Evolutionary conservation across 2,888 invertebrate genomes (phyloP), one percentile per base, ranked within the genome.

Genomic region (Pachydiplax longipennis): DNA sequence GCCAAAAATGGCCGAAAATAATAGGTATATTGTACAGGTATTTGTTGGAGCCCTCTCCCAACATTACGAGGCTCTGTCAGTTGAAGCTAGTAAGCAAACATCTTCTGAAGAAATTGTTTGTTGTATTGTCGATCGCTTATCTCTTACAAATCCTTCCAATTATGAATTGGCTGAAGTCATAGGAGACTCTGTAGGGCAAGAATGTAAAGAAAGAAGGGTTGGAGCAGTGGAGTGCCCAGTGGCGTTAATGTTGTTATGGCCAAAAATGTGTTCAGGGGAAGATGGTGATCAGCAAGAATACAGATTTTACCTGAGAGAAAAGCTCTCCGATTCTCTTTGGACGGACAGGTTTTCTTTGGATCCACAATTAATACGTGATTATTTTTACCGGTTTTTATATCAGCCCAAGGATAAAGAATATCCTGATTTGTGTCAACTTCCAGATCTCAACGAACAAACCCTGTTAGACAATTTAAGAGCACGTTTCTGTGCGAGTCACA

Each of bases 331-430:
- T 94, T 96, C 96, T 92, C 96, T 97, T 92, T 98, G 98, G 97
- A 96, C 97, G 93, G 98, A 98, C 94, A 97, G 97, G 93, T 98
- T 97, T 94, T 97, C 97, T 35, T 97, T 97, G 95, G 98, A 98
- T 94, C 97, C 98, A 87, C 98, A 99, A 94, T 96, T 98, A 92
- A 97, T 99, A 93, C 97, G 98, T 93, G 98, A 98, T 94, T 98
- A 98, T 94, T 99, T 98, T 94, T 97, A 97, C 94, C 95, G 97
- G 92, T 98, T 99, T 94, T 95, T 99, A 58, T 97, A 97, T 93
- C 98, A 99, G 94, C 98, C 98, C 31, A 97, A 97, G 93, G 98
- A 98, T 94, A 96, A 98, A 92, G 99, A 99, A 93, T 99, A 99
- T 94, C 98, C 99, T 12, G 99, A 99, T 94, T 95, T 99, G 92